A percentile compares a stretch with the other conserved stretches of the same genome.
These are phyloP conservation scores for Aphelocoma californica DNA, from an alignment of 2,797 vertebrate genomes.

Conservation along the genomic window DNA sequence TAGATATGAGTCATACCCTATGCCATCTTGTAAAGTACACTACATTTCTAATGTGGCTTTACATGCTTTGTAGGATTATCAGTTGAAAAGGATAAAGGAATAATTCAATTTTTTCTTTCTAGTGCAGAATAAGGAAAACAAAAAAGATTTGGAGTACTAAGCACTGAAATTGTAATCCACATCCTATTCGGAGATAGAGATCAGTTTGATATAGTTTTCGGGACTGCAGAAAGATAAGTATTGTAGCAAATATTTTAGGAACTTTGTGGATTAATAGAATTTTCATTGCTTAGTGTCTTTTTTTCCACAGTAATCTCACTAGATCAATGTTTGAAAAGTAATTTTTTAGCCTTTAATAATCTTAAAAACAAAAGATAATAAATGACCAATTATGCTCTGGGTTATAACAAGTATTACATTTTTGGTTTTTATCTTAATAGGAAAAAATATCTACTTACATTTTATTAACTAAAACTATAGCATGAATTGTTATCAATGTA, in stretches of 20 bases:
- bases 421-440: slow-evolving; percentile 63
- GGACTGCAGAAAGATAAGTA: slow-evolving; percentile 54
- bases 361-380: slow-evolving; percentile 59
- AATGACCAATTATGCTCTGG: slow-evolving; percentile 48
- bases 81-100: slow-evolving; percentile 53
- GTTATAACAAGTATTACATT: slow-evolving; percentile 33
- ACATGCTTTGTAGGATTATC: slow-evolving; percentile 53
- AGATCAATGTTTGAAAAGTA: slow-evolving; percentile 64
- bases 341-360: slow-evolving; percentile 64
- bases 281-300: slow-evolving; percentile 47
- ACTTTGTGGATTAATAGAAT: slow-evolving; percentile 62
- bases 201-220: slow-evolving; percentile 64
- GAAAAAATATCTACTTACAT: slow-evolving; percentile 56
- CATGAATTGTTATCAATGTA: not conserved
- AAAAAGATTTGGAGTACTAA: slow-evolving; percentile 29
- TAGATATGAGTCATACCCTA: not conserved
- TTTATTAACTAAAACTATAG: slow-evolving; percentile 59
- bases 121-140: not conserved
- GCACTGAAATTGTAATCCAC: slow-evolving; percentile 55
- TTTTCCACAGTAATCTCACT: slow-evolving; percentile 29
- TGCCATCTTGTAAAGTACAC: not conserved
- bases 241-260: slow-evolving; percentile 67
- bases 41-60: slow-evolving; percentile 22
- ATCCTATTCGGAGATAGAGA: slow-evolving; percentile 46
- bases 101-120: slow-evolving; percentile 59